phyloP scores from a whole-genome alignment of 2,888 invertebrate species.

The Lucinisca nassula region DNA sequence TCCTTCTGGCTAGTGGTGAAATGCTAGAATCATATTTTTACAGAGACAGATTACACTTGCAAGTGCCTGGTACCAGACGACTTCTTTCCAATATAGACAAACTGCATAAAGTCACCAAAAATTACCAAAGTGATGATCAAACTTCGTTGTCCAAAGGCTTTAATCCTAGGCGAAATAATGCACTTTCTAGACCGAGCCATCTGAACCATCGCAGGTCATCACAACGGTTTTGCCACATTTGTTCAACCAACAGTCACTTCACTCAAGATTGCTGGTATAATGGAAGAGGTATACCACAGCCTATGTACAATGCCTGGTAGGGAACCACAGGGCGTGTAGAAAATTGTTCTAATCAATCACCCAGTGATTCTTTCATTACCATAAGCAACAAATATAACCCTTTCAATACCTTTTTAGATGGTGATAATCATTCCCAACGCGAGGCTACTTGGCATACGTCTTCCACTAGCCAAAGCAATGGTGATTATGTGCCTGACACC shows the following conservation, averaged over 20 bases:
- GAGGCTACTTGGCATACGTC: background rate
- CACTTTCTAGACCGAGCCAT: too few relatives aligned
- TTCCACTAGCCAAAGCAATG: background rate
- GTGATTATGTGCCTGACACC: background rate
- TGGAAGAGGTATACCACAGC: background rate
- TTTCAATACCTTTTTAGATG: background rate
- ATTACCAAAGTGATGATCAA: too few relatives aligned
- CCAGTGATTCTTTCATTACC: background rate
- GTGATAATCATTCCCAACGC: background rate
- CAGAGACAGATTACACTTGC: too few relatives aligned
- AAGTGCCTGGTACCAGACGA: too few relatives aligned
- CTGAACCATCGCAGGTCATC: background rate
- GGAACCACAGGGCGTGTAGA: background rate
- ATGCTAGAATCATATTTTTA: too few relatives aligned
- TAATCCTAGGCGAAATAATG: too few relatives aligned
- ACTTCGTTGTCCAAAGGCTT: too few relatives aligned
- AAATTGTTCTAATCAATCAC: background rate
- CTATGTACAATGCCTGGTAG: background rate
- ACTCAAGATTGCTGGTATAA: background rate
- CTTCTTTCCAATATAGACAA: too few relatives aligned
- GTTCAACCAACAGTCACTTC: background rate
- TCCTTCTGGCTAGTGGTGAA: too few relatives aligned
- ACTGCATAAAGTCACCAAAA: too few relatives aligned
- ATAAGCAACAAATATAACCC: background rate
- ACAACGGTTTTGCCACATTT: background rate